Percentiles rank a stretch among this genome's conserved stretches.
Evolutionary conservation across 2,113 vertebrate genomes (phyloP).

Genomic region (Vidua chalybeata): DNA sequence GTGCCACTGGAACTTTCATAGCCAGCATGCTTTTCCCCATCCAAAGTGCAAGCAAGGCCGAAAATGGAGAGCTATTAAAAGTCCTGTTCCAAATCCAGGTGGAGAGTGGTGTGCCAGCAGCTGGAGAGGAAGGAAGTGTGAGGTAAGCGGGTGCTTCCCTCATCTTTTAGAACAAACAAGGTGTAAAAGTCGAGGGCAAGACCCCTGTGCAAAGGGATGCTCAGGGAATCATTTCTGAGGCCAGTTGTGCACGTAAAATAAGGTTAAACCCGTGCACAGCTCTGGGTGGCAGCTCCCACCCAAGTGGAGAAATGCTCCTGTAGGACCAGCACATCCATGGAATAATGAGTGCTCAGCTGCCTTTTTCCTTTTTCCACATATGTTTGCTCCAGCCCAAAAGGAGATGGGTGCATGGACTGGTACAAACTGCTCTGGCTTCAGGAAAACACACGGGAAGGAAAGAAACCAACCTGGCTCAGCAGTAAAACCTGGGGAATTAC

Average conservation of each 20-base stretch:
- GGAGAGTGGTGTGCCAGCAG: neutral
- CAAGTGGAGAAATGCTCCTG: neutral
- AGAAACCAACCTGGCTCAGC: neutral
- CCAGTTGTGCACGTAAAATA: neutral
- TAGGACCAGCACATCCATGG: neutral
- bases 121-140: neutral
- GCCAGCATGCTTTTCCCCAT: neutral
- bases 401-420: neutral
- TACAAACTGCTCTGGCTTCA: neutral
- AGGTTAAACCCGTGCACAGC: neutral
- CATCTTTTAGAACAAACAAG: neutral
- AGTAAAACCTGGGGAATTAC: neutral
- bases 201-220: neutral
- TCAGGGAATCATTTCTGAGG: neutral
- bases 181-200: neutral
- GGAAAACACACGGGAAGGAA: neutral
- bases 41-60: neutral
- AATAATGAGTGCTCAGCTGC: neutral
- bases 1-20: neutral
- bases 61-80: constrained; percentile 2
- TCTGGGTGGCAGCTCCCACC: neutral
- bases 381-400: neutral
- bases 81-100: neutral
- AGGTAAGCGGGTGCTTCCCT: neutral
- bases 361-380: rapidly evolving